Conservation (phyloP, 2,113 vertebrate genomes). For the Mus pahari region DNA sequence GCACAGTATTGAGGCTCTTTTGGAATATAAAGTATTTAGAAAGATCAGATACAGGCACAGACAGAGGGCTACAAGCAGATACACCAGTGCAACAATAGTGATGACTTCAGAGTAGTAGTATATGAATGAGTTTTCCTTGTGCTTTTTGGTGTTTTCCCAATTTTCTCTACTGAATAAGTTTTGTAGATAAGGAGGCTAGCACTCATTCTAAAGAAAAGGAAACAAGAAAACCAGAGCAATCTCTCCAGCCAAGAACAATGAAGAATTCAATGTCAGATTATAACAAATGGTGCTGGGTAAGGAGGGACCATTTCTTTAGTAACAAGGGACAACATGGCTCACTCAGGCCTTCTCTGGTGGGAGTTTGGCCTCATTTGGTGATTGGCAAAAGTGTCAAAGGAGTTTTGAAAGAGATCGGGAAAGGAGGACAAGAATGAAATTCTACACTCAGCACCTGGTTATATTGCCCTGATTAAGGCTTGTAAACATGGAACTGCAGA, state of each 20-base stretch:
- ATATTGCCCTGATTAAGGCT: not conserved
- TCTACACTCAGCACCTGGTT: not conserved
- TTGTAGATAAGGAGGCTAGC: not conserved
- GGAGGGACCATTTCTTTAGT: not conserved
- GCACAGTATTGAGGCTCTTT: not conserved
- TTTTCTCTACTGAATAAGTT: slow-evolving; percentile 54
- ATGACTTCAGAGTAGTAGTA: slow-evolving; percentile 17
- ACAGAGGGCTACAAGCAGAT: not conserved
- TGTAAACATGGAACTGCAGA: not conserved
- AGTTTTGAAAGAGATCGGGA: slow-evolving; percentile 10
- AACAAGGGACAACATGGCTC: not conserved
- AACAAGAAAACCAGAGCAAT: not conserved
- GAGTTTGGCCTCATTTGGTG: not conserved
- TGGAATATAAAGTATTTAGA: slow-evolving; percentile 34
- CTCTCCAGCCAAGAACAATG: slow-evolving; percentile 25
- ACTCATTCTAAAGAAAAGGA: slow-evolving; percentile 45
- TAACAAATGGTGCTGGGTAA: not conserved
- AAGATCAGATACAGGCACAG: not conserved
- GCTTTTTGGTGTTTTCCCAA: slow-evolving; percentile 73
- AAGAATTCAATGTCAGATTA: not conserved
- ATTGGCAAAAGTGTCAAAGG: not conserved
- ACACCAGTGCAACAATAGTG: slow-evolving; percentile 2
- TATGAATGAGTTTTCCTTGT: slow-evolving; percentile 50
- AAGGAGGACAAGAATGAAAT: not conserved
- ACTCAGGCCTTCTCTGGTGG: not conserved